Conservation (phyloP, 2,888 invertebrate species). For the Thecophora atra region DNA sequence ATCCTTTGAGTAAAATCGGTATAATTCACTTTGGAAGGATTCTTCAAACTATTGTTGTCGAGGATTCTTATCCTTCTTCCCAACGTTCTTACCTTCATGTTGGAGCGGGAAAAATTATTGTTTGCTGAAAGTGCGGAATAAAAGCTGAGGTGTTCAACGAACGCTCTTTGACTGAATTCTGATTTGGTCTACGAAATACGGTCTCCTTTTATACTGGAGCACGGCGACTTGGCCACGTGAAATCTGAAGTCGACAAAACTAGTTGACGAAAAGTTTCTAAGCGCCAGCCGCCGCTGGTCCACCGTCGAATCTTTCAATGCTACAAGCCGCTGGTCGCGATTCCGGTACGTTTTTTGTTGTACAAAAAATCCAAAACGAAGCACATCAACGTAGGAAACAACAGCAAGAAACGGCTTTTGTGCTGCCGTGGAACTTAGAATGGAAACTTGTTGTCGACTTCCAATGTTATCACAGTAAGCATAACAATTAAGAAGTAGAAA, state of each 20-base stretch:
- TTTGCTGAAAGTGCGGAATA: constrained; percentile 13
- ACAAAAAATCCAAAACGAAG: no score
- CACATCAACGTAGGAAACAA: no score
- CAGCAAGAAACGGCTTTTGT: no score
- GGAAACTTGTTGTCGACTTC: no score
- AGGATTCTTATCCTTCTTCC: background rate
- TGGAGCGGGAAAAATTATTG: constrained; percentile 46
- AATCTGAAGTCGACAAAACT: constrained; percentile 9
- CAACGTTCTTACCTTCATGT: constrained; percentile 61
- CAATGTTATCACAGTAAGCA: no score
- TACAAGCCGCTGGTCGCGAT: background rate
- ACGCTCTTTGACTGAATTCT: constrained; percentile 65
- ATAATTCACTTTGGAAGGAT: no score
- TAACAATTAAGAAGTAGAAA: no score
- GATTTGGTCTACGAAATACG: constrained; percentile 60
- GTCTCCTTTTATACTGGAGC: constrained; percentile 61
- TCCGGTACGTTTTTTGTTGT: no score
- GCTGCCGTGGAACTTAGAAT: no score
- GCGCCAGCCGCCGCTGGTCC: background rate
- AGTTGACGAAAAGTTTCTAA: background rate
- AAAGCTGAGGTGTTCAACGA: constrained; percentile 52
- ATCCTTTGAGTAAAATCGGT: background rate
- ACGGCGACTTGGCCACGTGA: constrained; percentile 18
- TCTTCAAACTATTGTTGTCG: no score
- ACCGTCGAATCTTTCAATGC: background rate